These are phyloP conservation scores for Bradypus variegatus DNA, from an alignment of 2,797 vertebrate species.

Conservation along the genomic window DNA sequence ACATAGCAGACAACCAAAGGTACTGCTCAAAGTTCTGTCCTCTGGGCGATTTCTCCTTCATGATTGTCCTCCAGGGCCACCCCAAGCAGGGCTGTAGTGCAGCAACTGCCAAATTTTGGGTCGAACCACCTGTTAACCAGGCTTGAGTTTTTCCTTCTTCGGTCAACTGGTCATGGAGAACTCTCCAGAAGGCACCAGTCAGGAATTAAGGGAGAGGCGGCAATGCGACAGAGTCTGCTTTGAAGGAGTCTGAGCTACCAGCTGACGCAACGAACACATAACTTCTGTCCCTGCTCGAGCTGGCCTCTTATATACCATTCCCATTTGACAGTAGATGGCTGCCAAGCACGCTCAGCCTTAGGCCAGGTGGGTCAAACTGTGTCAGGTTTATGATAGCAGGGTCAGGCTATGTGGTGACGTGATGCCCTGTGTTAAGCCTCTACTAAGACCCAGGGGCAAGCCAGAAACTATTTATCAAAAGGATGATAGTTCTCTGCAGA, in stretches of 20 bases:
- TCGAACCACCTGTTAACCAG: not conserved
- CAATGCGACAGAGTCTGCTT: not conserved
- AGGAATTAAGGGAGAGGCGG: not conserved
- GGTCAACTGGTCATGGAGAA: too few relatives aligned
- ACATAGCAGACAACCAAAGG: not conserved
- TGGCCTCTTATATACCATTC: accelerated
- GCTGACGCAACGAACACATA: not conserved
- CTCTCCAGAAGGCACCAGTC: not conserved
- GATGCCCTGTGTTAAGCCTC: not conserved
- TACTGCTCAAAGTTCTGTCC: too few relatives aligned
- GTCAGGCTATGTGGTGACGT: too few relatives aligned
- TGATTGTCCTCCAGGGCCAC: not conserved
- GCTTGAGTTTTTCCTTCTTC: not conserved
- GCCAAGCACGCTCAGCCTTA: not conserved
- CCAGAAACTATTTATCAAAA: not conserved
- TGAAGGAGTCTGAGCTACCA: not conserved
- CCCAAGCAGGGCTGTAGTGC: not conserved
- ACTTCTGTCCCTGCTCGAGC: not conserved
- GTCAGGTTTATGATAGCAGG: too few relatives aligned
- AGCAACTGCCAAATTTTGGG: not conserved
- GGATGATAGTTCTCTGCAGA: not conserved
- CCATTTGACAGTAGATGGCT: too few relatives aligned
- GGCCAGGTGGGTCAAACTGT: not conserved
- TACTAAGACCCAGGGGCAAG: too few relatives aligned
- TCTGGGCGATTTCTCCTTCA: not conserved